Conservation (phyloP, 2,797 vertebrate species). For the Mionectes olivaceus region DNA sequence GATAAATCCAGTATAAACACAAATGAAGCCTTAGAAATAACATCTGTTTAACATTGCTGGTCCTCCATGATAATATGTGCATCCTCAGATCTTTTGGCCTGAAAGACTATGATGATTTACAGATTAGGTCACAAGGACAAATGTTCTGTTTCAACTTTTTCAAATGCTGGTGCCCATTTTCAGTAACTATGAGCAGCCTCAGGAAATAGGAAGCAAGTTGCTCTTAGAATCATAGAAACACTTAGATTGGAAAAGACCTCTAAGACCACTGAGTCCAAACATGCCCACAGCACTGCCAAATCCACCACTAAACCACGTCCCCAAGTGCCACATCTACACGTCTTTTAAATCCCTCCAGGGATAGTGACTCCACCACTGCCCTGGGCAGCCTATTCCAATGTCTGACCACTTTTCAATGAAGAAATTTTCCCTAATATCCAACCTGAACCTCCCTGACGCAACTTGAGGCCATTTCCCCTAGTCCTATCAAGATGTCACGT, state of each 20-base stretch:
- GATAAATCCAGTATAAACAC: background rate
- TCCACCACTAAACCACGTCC: background rate
- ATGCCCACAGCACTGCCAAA: background rate
- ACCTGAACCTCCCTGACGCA: background rate
- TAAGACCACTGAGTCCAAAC: accelerated
- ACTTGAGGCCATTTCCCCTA: background rate
- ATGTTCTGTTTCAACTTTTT: background rate
- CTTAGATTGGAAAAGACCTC: background rate
- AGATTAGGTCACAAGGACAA: background rate
- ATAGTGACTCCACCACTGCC: background rate
- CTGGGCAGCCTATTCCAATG: background rate
- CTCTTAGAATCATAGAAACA: background rate
- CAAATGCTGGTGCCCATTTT: background rate
- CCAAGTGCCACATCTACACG: background rate
- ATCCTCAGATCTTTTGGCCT: background rate
- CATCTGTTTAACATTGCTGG: background rate
- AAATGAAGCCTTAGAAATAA: background rate
- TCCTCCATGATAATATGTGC: background rate
- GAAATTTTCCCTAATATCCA: background rate
- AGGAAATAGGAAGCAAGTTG: background rate
- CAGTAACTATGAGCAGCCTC: background rate
- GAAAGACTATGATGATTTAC: background rate
- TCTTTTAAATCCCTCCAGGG: background rate
- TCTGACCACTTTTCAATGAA: background rate
- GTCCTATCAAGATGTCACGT: background rate